Evolutionary conservation across 2,113 vertebrate species (phyloP).

Genomic region (Telmatochromis brachygnathus): DNA sequence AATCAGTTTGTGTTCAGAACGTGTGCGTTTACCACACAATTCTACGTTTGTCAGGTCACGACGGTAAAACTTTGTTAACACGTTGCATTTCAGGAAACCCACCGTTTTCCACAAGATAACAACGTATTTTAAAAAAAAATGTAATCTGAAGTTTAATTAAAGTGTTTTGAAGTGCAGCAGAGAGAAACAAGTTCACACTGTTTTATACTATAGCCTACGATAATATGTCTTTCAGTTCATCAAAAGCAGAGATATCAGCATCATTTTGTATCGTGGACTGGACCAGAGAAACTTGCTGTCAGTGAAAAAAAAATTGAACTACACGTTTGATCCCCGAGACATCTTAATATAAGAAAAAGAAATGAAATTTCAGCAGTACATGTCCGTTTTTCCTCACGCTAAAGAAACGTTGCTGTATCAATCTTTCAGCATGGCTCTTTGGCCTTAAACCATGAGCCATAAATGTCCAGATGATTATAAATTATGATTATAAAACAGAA

Average conservation of each 20-base stretch:
- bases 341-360: background rate
- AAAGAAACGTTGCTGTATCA: background rate
- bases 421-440: background rate
- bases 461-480: background rate
- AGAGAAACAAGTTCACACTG: background rate
- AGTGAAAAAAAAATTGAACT: background rate
- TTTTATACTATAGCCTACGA: background rate
- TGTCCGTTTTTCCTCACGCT: background rate
- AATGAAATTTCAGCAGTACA: background rate
- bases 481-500: background rate
- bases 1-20: background rate
- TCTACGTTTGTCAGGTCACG: background rate
- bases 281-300: background rate
- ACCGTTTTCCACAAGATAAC: background rate
- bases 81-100: background rate
- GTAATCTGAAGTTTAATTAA: background rate
- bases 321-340: background rate
- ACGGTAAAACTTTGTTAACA: background rate
- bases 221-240: background rate
- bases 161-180: background rate
- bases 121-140: fast-evolving
- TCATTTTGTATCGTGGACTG: background rate
- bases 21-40: background rate
- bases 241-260: background rate
- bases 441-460: background rate